Evolutionary conservation across 2,888 invertebrate genomes (phyloP), one percentile per base, ranked within the genome.

Genomic region (Drosophila imparisetae): DNA sequence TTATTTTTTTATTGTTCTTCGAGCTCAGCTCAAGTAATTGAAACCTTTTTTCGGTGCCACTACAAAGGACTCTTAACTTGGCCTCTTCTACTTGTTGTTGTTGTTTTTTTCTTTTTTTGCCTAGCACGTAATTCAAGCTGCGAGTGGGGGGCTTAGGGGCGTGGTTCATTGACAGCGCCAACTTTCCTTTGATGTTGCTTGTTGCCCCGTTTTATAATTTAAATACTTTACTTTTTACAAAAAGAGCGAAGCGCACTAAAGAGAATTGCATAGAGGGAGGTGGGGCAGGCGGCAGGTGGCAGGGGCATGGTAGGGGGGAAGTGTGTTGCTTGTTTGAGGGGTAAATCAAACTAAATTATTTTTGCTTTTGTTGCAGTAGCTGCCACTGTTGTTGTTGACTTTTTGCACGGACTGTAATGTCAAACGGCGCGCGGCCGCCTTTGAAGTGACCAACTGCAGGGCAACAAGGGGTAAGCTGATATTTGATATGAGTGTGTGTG

Each of bases 11-110:
- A 30, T 42, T 45, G 34, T 42, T 45, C 45, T 21, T 21, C 42
- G 42, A 42, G 42, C 42, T 42, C 5, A 21, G 55, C 63, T 34
- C 15, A 65, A 62, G 85, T 87, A 85, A 85, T 87, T 82, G 87
- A 85, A 87, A 82, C 85, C 85, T 65, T 77, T 85, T 85, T 85
- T 85, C 80, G 85, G 85, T 72, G 69, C 50, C 80, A 87, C 73
- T 75, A 87, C 87, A 85, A 85, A 85, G 85, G 85, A 87, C 71
- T 70, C 70, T 66, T 40, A 75, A 38, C 40, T 59, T 57, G 57
- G 40, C 66, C 60, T 78, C 71, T 62, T 58, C 36, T 42, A n/a
- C 30, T 32, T 24, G 15, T 30, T 48, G n/a, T 15, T 50, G n/a
- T 40, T 48, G 52, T 45, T 55, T 27, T 62, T 64, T 71, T 34